Evolutionary conservation across 2,113 vertebrate species (phyloP).

Genomic region (Zapornia atra): DNA sequence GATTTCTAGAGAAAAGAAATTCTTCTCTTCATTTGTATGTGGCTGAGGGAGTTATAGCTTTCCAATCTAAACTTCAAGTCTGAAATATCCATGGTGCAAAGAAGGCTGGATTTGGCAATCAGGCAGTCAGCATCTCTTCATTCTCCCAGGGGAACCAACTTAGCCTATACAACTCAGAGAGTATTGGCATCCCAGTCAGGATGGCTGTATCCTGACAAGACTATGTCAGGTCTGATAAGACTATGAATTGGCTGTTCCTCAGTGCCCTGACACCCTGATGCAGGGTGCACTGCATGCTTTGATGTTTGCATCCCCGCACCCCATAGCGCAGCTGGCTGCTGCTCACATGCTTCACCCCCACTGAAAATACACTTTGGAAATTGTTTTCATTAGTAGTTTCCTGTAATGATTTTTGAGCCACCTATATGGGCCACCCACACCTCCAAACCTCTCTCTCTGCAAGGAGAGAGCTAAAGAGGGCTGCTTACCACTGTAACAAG

Average conservation of each 20-base stretch:
- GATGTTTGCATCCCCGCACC: neutral
- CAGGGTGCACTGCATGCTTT: neutral
- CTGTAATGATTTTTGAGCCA: neutral
- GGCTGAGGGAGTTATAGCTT: neutral
- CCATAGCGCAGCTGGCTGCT: neutral
- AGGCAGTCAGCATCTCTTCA: neutral
- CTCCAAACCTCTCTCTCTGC: neutral
- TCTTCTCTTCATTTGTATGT: neutral
- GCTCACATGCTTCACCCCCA: neutral
- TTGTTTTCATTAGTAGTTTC: neutral
- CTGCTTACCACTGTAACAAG: rapidly evolving
- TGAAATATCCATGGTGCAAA: neutral
- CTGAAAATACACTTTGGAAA: neutral
- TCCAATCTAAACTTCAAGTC: neutral
- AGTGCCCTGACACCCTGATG: neutral
- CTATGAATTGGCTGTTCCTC: neutral
- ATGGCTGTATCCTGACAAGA: neutral
- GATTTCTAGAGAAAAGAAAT: neutral
- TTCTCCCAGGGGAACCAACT: neutral
- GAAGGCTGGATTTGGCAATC: neutral
- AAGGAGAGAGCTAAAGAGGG: neutral
- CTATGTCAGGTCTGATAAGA: neutral
- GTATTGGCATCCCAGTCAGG: neutral
- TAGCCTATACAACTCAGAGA: neutral
- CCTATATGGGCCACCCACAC: neutral